A percentile compares a stretch with the other conserved stretches of the same genome.
Evolutionary conservation across 2,797 vertebrate genomes (phyloP).

Genomic region (Argya squamiceps): DNA sequence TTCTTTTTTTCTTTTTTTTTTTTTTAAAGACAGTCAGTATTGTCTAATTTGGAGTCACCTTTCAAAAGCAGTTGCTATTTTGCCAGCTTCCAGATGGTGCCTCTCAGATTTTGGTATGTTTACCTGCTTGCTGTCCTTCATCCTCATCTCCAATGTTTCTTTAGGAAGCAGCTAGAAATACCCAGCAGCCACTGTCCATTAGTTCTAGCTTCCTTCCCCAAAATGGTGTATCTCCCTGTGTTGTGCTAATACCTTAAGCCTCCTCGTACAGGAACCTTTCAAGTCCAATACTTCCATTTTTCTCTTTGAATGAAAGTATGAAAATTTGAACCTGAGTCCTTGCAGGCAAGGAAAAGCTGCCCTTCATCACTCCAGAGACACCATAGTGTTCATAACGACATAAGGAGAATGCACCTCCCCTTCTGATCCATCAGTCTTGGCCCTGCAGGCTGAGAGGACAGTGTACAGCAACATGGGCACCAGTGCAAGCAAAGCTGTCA

Average conservation of each 20-base stretch:
- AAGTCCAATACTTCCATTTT: neutral
- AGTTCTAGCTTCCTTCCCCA: neutral
- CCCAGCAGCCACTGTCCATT: neutral
- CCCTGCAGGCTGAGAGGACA: neutral
- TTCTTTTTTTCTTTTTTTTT: neutral
- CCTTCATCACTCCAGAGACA: neutral
- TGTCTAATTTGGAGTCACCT: neutral
- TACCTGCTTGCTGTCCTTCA: neutral
- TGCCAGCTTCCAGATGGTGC: neutral
- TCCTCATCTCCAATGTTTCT: neutral
- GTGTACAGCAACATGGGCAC: accelerated
- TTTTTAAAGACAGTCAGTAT: neutral
- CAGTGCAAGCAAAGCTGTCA: neutral
- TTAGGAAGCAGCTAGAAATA: neutral
- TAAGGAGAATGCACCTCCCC: neutral
- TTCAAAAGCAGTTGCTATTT: neutral
- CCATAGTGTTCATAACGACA: accelerated
- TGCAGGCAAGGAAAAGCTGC: neutral
- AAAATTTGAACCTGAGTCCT: neutral
- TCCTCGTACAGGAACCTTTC: neutral
- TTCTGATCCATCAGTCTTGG: neutral
- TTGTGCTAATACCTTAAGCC: neutral
- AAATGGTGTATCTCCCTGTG: neutral
- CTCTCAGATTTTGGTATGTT: neutral
- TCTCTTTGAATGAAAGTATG: neutral